These are phyloP conservation scores for Carduelis carduelis DNA, from an alignment of 2,797 vertebrate species.

Conservation along the genomic window DNA sequence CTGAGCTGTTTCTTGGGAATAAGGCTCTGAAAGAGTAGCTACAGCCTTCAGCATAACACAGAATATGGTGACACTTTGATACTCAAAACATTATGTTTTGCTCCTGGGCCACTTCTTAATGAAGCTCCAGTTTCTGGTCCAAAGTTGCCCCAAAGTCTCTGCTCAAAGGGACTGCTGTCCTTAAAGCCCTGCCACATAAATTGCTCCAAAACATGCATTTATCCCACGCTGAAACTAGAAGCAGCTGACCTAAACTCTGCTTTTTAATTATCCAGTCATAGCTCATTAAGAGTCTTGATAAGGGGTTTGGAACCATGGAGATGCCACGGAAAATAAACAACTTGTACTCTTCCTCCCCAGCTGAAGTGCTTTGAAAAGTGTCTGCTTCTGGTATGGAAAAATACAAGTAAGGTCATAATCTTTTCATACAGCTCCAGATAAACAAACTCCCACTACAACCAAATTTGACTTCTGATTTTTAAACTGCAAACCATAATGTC, in stretches of 20 bases:
- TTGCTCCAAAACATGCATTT: background rate
- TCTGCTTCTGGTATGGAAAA: background rate
- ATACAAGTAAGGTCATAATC: background rate
- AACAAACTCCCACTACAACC: background rate
- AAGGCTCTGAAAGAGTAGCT: background rate
- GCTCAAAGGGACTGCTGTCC: background rate
- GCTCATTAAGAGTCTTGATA: background rate
- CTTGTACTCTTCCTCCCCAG: background rate
- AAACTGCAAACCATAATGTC: background rate
- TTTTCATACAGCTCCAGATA: background rate
- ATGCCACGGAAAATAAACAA: background rate
- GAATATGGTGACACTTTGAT: accelerated
- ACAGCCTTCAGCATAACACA: background rate
- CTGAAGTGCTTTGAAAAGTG: background rate
- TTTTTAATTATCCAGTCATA: background rate
- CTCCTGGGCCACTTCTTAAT: background rate
- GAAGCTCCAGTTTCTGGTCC: background rate
- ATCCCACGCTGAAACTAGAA: background rate
- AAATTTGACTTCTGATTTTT: background rate
- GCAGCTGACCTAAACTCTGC: background rate
- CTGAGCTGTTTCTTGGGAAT: background rate
- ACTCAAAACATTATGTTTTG: background rate
- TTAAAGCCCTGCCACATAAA: background rate
- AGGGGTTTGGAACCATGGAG: background rate
- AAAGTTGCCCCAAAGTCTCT: background rate